These are phyloP conservation scores for Synanthedon andrenaeformis DNA, from an alignment of 2,888 invertebrate genomes.

Conservation along the genomic window DNA sequence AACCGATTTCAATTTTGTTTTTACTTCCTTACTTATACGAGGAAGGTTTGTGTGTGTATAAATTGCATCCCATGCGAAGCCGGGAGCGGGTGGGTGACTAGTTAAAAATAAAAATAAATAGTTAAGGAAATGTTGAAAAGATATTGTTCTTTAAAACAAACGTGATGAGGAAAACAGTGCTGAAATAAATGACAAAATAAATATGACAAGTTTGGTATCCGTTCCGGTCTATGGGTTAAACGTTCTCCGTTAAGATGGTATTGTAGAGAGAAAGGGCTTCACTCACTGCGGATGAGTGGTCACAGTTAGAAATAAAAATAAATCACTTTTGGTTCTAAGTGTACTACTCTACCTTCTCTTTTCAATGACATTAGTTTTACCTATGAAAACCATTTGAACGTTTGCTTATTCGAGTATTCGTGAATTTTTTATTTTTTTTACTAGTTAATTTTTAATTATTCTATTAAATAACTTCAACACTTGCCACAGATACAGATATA, in stretches of 20 bases:
- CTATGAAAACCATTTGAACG: too few species aligned
- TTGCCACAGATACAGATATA: too few species aligned
- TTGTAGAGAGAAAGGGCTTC: constrained; percentile 5
- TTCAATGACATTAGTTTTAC: background rate
- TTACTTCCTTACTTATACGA: too few species aligned
- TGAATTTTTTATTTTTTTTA: too few species aligned
- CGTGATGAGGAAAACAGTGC: constrained; percentile 6
- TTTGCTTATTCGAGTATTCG: too few species aligned
- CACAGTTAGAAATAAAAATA: constrained; percentile 11
- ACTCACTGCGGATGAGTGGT: constrained; percentile 12
- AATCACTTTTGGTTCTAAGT: constrained; percentile 1
- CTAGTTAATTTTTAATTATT: too few species aligned
- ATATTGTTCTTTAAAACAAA: background rate
- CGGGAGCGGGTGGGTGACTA: background rate
- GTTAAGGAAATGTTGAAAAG: background rate
- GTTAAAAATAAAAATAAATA: background rate
- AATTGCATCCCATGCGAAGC: too few species aligned
- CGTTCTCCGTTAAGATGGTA: constrained; percentile 10
- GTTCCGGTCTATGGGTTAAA: constrained; percentile 9
- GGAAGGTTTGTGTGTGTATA: too few species aligned
- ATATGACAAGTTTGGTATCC: constrained; percentile 7
- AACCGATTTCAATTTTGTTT: too few species aligned
- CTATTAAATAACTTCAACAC: too few species aligned
- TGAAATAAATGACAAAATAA: constrained; percentile 6
- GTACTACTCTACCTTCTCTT: constrained; percentile 1